Conservation (phyloP, 2,113 vertebrate species). For the Neodon shergylaensis region DNA sequence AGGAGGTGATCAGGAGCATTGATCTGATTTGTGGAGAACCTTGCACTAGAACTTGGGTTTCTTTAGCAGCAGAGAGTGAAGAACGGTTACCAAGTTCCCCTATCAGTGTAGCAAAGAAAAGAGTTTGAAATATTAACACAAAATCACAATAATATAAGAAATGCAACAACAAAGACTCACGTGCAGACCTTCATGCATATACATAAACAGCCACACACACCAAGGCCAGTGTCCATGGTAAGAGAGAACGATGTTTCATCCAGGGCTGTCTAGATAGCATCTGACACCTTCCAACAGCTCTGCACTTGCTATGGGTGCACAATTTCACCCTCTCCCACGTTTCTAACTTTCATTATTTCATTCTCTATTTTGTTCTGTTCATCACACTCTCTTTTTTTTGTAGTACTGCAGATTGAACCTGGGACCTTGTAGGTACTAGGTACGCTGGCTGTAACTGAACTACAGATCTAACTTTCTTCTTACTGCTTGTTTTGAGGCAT, state of each 20-base stretch:
- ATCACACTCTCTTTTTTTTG: not conserved
- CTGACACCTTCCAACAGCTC: not conserved
- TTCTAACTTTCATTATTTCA: not conserved
- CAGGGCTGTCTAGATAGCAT: not conserved
- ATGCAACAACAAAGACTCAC: not conserved
- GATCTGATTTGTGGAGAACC: not conserved
- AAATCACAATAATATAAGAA: not conserved
- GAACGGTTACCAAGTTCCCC: not conserved
- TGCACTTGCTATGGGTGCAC: not conserved
- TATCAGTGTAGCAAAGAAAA: slow-evolving; percentile 28
- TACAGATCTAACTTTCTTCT: not conserved
- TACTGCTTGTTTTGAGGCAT: not conserved
- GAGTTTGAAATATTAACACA: not conserved
- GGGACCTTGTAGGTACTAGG: not conserved
- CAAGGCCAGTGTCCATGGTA: not conserved
- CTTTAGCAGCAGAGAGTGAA: not conserved
- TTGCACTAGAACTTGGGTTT: not conserved
- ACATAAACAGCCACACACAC: not conserved
- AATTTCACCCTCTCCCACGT: not conserved
- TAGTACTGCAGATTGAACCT: not conserved
- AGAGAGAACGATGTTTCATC: not conserved
- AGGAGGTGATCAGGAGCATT: not conserved
- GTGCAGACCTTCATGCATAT: not conserved
- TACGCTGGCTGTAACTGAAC: not conserved
- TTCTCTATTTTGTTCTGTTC: not conserved